Evolutionary conservation across 2,113 vertebrate species (phyloP).

Genomic region (Perognathus longimembris): DNA sequence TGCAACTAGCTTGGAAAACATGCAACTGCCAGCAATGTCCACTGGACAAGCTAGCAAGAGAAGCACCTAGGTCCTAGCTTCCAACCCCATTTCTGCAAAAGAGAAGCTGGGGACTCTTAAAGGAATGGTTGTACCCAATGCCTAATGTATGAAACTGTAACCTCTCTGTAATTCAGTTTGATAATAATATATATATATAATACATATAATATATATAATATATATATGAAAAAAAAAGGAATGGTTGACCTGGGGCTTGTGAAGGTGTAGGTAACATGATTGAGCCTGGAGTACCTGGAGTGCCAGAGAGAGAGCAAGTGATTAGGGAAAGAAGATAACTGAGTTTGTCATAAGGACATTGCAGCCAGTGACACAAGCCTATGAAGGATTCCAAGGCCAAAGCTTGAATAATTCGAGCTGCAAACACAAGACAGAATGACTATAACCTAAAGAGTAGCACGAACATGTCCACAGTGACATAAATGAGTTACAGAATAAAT

Average conservation of each 20-base stretch:
- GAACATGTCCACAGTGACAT: not conserved
- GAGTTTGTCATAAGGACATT: no score
- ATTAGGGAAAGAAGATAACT: not conserved
- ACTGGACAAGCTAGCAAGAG: not conserved
- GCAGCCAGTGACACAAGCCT: not conserved
- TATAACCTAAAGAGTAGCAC: not conserved
- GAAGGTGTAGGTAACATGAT: no score
- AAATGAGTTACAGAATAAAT: not conserved
- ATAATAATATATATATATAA: no score
- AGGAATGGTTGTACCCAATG: not conserved
- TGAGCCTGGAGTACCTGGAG: not conserved
- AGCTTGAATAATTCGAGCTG: not conserved
- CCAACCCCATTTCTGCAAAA: not conserved
- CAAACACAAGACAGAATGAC: not conserved
- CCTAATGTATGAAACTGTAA: no score
- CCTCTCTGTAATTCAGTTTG: no score
- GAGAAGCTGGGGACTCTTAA: not conserved
- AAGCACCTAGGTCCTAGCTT: not conserved
- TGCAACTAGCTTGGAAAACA: no score
- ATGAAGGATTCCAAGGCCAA: not conserved
- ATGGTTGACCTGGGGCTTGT: not conserved
- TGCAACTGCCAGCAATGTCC: no score
- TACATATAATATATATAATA: no score
- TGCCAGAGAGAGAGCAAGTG: not conserved
- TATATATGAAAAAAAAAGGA: no score